These are phyloP conservation scores for Mesorhabditis spiculigera DNA, from an alignment of 2,888 invertebrate genomes.

Conservation along the genomic window DNA sequence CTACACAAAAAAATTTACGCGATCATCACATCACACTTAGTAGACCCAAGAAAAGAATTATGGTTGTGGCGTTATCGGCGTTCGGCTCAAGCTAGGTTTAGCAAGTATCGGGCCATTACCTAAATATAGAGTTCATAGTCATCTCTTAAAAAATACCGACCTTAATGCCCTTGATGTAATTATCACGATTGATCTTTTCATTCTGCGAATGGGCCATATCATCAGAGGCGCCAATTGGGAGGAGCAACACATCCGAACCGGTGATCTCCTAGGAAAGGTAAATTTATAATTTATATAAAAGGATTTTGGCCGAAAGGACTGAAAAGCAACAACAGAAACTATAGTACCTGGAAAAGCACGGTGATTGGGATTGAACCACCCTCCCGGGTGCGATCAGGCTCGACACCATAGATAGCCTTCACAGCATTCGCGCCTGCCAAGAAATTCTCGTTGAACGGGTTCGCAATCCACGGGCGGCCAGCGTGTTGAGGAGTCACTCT, in stretches of 20 bases:
- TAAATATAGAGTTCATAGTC: too few species aligned
- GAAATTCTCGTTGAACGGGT: slow-evolving; percentile 87
- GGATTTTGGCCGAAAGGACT: not conserved
- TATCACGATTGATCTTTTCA: slow-evolving; percentile 81
- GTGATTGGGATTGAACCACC: slow-evolving; percentile 97
- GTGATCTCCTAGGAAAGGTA: slow-evolving; percentile 54
- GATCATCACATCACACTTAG: too few species aligned
- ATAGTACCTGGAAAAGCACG: slow-evolving; percentile 71
- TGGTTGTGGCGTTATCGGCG: too few species aligned
- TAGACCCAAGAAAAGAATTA: too few species aligned
- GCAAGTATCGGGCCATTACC: too few species aligned
- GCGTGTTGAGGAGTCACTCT: slow-evolving; percentile 68
- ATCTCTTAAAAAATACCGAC: not conserved
- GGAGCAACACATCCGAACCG: slow-evolving; percentile 82
- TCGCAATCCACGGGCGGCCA: slow-evolving; percentile 87
- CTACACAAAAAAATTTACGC: too few species aligned
- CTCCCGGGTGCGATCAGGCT: slow-evolving; percentile 91
- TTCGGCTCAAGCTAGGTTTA: too few species aligned
- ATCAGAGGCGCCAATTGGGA: slow-evolving; percentile 90
- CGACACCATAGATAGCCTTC: slow-evolving; percentile 74
- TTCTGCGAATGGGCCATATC: slow-evolving; percentile 99
- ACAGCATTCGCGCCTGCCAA: slow-evolving; percentile 71
- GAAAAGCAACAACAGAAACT: not conserved
- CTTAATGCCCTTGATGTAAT: slow-evolving; percentile 39
- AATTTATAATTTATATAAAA: not conserved